Evolutionary conservation across 2,113 vertebrate genomes (phyloP).

Genomic region (Cheirogaleus medius): DNA sequence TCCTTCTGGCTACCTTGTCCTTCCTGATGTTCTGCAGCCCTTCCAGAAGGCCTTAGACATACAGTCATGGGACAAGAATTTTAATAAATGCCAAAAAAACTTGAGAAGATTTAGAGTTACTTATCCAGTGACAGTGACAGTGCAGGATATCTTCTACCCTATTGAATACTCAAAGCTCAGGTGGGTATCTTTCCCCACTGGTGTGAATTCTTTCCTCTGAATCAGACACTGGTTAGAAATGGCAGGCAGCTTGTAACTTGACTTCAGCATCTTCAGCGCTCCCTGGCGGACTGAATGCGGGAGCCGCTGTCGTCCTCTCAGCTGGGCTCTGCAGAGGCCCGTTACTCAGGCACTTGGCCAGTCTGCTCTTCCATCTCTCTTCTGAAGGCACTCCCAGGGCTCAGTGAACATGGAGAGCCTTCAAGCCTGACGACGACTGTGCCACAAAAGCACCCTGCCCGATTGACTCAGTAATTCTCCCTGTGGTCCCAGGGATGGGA

Average conservation of each 20-base stretch:
- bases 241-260: neutral
- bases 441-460: neutral
- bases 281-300: neutral
- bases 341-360: neutral
- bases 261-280: neutral
- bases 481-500: neutral
- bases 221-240: neutral
- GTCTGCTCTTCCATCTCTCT: neutral
- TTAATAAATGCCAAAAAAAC: neutral
- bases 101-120: constrained; percentile 5
- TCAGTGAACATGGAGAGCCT: neutral
- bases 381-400: neutral
- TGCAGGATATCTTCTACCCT: neutral
- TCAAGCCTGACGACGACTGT: neutral
- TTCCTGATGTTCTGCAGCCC: neutral
- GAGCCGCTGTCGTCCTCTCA: neutral
- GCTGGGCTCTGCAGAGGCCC: neutral
- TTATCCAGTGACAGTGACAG: neutral
- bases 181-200: neutral
- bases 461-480: neutral
- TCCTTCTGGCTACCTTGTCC: neutral
- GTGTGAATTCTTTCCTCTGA: neutral
- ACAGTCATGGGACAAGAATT: neutral
- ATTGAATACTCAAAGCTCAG: neutral
- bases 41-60: neutral